phyloP scores from a whole-genome alignment of 1,140 invertebrate species.

The Acyrthosiphon pisum region DNA sequence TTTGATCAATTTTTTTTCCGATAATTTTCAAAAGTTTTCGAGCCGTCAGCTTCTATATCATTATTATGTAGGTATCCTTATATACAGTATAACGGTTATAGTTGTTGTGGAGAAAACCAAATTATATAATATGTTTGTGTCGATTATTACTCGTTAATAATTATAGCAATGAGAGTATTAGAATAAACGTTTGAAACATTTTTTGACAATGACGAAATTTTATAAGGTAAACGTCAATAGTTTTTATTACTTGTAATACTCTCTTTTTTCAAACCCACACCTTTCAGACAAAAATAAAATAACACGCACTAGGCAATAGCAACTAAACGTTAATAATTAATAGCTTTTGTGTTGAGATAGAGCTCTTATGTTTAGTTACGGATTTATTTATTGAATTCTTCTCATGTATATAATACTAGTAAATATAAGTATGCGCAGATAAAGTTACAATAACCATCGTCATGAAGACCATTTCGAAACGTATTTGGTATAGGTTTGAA shows the following conservation, averaged over 20 bases:
- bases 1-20: background rate
- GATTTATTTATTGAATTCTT: background rate
- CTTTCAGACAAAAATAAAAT: too few species aligned
- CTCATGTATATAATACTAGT: background rate
- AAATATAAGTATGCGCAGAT: background rate
- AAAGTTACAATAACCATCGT: background rate
- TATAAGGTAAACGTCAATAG: too few species aligned
- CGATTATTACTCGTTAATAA: background rate
- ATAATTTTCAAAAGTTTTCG: background rate
- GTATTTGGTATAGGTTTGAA: background rate
- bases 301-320: too few species aligned
- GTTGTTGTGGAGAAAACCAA: background rate
- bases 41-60: background rate
- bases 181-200: too few species aligned
- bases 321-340: too few species aligned
- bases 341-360: too few species aligned
- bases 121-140: background rate
- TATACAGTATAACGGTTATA: background rate
- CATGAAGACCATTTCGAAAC: background rate
- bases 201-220: too few species aligned
- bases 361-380: too few species aligned
- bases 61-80: too few species aligned
- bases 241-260: too few species aligned
- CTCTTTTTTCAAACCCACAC: too few species aligned
- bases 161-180: too few species aligned